A percentile compares a stretch with the other conserved stretches of the same genome.
Conservation (phyloP, 2,797 vertebrate genomes). For the Botia almorhae region DNA sequence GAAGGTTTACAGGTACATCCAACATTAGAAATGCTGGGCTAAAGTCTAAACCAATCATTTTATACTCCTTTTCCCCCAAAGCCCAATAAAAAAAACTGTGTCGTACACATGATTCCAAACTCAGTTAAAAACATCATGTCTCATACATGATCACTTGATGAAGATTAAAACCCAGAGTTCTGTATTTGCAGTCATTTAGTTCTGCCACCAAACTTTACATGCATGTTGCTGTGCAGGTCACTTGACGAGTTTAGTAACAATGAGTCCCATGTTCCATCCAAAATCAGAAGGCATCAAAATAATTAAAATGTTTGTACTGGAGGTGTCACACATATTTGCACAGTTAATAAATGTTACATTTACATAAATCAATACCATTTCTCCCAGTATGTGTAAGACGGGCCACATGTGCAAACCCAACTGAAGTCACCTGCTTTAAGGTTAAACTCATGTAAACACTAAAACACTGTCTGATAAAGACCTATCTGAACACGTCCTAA, state of each 20-base stretch:
- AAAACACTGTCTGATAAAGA: slow-evolving; percentile 41
- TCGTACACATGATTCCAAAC: neutral
- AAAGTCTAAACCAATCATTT: neutral
- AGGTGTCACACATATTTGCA: neutral
- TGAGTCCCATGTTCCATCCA: neutral
- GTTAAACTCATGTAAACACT: slow-evolving; percentile 32
- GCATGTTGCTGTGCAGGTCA: slow-evolving; percentile 7
- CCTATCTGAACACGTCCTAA: no score
- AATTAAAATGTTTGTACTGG: neutral
- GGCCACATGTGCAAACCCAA: slow-evolving; percentile 7
- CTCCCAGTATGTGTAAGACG: slow-evolving; percentile 21
- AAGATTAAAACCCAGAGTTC: neutral
- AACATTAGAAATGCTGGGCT: neutral
- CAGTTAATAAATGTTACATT: neutral
- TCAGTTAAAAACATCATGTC: neutral
- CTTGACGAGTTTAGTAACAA: no score
- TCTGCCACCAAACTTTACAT: neutral
- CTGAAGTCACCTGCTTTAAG: slow-evolving; percentile 30
- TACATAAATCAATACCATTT: slow-evolving; percentile 10
- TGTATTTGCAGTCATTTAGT: neutral
- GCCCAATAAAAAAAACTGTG: neutral
- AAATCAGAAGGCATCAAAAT: neutral
- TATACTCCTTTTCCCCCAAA: slow-evolving; percentile 13
- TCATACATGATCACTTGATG: slow-evolving; percentile 15
- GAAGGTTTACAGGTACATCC: neutral